Conservation (phyloP, 1,140 invertebrate genomes). For the Drosophila busckii region DNA sequence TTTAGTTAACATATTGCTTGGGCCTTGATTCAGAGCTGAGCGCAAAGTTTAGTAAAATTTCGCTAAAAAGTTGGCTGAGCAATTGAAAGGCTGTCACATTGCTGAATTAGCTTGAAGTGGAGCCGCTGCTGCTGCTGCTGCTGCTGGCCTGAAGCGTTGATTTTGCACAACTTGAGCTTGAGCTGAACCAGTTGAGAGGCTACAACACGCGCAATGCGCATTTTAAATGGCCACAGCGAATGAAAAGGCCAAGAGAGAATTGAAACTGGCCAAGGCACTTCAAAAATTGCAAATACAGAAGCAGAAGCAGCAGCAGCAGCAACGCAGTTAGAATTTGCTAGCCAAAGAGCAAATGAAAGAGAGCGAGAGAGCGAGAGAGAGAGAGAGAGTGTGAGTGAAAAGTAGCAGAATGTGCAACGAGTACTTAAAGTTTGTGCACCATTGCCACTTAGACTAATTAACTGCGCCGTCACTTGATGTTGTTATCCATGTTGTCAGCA, state of each 20-base stretch:
- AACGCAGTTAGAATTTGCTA: no score
- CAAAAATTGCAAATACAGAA: slow-evolving; percentile 14
- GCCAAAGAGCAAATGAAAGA: not conserved
- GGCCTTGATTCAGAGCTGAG: no score
- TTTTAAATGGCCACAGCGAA: slow-evolving; percentile 48
- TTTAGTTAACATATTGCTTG: no score
- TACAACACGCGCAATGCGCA: slow-evolving; percentile 45
- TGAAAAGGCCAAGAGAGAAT: slow-evolving; percentile 39
- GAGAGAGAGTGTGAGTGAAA: not conserved
- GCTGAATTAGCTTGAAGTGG: slow-evolving; percentile 4
- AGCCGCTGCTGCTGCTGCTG: no score
- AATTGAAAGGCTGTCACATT: not conserved
- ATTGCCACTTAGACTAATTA: slow-evolving; percentile 76
- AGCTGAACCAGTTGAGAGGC: slow-evolving; percentile 17
- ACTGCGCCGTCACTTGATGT: slow-evolving; percentile 65
- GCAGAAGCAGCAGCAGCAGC: slow-evolving; percentile 1
- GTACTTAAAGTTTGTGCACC: slow-evolving; percentile 65
- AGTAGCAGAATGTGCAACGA: slow-evolving; percentile 28
- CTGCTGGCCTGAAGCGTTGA: no score
- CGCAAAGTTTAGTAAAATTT: no score
- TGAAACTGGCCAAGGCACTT: slow-evolving; percentile 21
- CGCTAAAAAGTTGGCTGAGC: no score
- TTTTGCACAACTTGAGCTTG: no score
- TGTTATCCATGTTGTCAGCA: slow-evolving; percentile 28
- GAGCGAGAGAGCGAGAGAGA: slow-evolving; percentile 40